A percentile compares a stretch with the other conserved stretches of the same genome.
Conservation (phyloP, 1,140 invertebrate species). For the Drosophila sp. region DNA sequence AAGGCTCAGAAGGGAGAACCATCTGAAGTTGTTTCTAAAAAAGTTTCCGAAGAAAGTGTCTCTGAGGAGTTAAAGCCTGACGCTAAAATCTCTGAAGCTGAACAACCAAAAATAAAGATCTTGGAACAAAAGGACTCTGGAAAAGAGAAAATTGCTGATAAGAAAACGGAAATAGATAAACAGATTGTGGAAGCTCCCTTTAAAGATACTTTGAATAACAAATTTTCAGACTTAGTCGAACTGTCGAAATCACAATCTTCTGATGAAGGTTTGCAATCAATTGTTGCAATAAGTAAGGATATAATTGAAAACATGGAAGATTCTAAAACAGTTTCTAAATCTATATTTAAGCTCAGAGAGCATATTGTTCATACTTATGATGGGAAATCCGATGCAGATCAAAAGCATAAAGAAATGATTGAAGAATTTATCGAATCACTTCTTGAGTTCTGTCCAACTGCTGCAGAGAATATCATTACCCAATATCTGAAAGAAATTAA, state of each 20-base stretch:
- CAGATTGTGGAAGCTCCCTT: not conserved
- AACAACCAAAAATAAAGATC: constrained; percentile 20
- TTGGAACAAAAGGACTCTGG: not conserved
- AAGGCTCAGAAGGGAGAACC: constrained; percentile 43
- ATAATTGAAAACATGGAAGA: constrained; percentile 50
- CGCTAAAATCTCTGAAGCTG: constrained; percentile 2
- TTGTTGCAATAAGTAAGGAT: constrained; percentile 10
- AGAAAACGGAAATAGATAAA: not conserved
- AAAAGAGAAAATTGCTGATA: not conserved
- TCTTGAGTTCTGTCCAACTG: constrained; percentile 46
- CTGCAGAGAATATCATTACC: constrained; percentile 42
- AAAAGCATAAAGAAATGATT: constrained; percentile 32
- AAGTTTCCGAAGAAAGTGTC: constrained; percentile 23
- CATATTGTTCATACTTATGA: constrained; percentile 81
- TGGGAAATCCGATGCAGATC: constrained; percentile 37
- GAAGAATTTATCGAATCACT: constrained; percentile 65
- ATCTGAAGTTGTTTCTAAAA: constrained; percentile 30
- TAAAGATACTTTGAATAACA: not conserved
- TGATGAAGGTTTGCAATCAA: too few species aligned
- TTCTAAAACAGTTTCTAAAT: constrained; percentile 49
- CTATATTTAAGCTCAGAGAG: constrained; percentile 70
- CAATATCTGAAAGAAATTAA: constrained; percentile 56
- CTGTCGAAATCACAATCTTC: too few species aligned
- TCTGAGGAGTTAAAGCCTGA: not conserved
- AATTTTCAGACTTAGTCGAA: not conserved